Conservation (phyloP, 2,888 invertebrate genomes). For the Pseudococcus viburni region DNA sequence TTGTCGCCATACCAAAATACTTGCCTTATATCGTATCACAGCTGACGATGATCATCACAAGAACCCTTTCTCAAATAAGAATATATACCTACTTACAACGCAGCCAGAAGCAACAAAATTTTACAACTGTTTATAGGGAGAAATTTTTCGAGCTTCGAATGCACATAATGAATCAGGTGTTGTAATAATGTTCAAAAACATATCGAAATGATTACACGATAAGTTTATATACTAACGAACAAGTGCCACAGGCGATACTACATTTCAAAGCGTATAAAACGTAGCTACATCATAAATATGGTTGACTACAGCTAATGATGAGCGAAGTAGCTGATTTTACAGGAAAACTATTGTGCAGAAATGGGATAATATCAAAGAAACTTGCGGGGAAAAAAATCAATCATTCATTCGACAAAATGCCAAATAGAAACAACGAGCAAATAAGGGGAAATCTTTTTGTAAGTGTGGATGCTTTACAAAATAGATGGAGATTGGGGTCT, state of each 20-base stretch:
- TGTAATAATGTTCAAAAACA: not conserved
- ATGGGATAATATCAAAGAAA: not conserved
- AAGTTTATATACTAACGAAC: not conserved
- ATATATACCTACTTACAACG: not conserved
- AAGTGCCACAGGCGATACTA: not conserved
- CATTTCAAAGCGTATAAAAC: constrained; percentile 36
- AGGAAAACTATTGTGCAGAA: not conserved
- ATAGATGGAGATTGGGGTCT: too few relatives aligned
- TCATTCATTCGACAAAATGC: too few relatives aligned
- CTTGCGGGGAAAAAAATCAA: not conserved
- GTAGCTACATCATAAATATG: not conserved
- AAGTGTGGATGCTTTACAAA: too few relatives aligned
- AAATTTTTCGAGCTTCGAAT: not conserved
- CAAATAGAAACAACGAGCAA: too few relatives aligned
- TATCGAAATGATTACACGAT: constrained; percentile 6
- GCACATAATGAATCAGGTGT: not conserved
- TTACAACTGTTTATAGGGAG: not conserved
- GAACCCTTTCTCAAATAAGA: not conserved
- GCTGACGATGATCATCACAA: not conserved
- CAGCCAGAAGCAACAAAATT: not conserved
- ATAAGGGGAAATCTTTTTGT: too few relatives aligned
- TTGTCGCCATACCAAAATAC: too few relatives aligned
- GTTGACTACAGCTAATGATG: not conserved
- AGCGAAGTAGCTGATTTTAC: not conserved
- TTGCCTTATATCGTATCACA: not conserved